Conservation (phyloP, 2,888 invertebrate genomes). For the Dynastes maya region DNA sequence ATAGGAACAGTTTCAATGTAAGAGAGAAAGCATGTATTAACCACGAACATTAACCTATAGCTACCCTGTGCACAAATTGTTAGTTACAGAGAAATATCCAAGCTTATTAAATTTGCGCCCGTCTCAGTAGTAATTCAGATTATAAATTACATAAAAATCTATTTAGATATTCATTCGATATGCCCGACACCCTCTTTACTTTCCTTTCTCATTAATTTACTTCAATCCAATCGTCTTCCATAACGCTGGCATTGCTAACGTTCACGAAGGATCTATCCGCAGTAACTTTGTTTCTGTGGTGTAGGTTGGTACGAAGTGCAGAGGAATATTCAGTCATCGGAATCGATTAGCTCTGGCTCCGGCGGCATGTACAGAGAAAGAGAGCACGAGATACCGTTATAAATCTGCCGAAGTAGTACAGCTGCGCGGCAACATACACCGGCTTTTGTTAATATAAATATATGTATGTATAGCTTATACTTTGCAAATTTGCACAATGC, state of each 20-base stretch:
- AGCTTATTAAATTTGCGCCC: too few species aligned
- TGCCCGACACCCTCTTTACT: too few species aligned
- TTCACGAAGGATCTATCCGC: constrained; percentile 12
- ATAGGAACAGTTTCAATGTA: too few species aligned
- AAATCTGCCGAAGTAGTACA: constrained; percentile 55
- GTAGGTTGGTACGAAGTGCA: not conserved
- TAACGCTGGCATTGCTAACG: constrained; percentile 9
- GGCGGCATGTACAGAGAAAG: constrained; percentile 36
- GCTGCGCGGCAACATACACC: constrained; percentile 53
- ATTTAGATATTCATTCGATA: too few species aligned
- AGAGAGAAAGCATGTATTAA: too few species aligned
- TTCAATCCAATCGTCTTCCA: constrained; percentile 12
- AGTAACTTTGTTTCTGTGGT: constrained; percentile 13
- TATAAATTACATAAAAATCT: too few species aligned
- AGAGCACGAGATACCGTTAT: constrained; percentile 52
- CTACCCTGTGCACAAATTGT: too few species aligned
- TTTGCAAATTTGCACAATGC: constrained; percentile 47
- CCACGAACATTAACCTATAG: too few species aligned
- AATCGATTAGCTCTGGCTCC: constrained; percentile 49
- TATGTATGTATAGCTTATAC: constrained; percentile 48
- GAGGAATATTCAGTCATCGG: constrained; percentile 50
- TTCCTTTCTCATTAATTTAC: constrained; percentile 10
- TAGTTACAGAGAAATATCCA: too few species aligned
- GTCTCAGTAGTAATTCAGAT: too few species aligned
- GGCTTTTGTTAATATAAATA: constrained; percentile 56